Evolutionary conservation across 2,888 invertebrate species (phyloP), one percentile per base, ranked within the genome.

Genomic region (Smittia aterrima): DNA sequence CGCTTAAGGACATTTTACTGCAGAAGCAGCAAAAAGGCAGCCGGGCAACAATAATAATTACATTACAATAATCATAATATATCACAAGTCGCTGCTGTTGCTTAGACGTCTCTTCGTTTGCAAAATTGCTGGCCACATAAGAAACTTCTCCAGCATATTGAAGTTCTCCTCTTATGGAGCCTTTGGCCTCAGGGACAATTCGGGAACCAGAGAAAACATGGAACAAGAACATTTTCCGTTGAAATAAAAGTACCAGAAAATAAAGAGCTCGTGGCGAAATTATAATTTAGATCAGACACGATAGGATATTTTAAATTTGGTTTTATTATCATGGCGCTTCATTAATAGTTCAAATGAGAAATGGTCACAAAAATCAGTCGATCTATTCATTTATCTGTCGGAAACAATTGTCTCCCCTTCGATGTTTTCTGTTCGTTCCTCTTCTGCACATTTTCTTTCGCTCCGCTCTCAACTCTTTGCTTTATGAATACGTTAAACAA

Each of bases 61-160:
- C 62, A 72, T 72, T 72, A 72, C 32, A 72, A 72, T 62, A 72
- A 62, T 72, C 62, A 72, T 72, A 62, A 72, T 72, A 72, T 72
- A 72, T 72, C 58, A 70, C 70, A 62, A n/a, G 58, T n/a, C 16
- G 47, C 16, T 58, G 20, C 58, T 58, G 58, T 4, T 18, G 58
- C 58, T 58, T 47, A 9, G 18, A 58, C 2, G 18, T 7, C 22
- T 20, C 4, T 18, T 25, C 16, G 25, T 40, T 9, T 32, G 53
- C 53, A 32, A 40, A 70, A 72, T 72, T 62, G 25, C 64, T 25
- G 58, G 58, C 58, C 4, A 22, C 6, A 22, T 22, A 18, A 47
- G 53, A 53, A 16, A 53, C 32, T 47, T 47, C 25, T 68, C 1
- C 24, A 18, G 13, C 47, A 13, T 40, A 47, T 47, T 47, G 47